Conservation (phyloP, 2,797 vertebrate species). For the Pelodytes ibericus region DNA sequence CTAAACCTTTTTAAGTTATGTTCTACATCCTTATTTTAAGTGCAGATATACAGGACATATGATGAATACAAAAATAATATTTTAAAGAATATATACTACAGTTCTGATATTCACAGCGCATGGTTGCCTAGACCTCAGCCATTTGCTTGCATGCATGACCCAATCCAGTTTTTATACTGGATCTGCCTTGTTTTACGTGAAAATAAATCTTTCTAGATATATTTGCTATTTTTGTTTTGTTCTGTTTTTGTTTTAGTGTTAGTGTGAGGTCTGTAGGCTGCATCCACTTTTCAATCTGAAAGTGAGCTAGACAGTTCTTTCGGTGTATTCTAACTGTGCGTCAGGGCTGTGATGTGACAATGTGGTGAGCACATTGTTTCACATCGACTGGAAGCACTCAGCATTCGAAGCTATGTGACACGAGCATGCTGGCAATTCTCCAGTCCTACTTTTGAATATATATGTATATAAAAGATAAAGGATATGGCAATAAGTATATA, state of each 20-base stretch:
- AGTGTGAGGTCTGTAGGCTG: slow-evolving; percentile 74
- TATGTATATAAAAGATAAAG: slow-evolving; percentile 59
- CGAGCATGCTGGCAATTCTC: slow-evolving; percentile 79
- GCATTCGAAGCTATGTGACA: slow-evolving; percentile 79
- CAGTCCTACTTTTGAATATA: slow-evolving; percentile 75
- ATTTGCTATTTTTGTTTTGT: slow-evolving; percentile 37
- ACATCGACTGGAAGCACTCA: slow-evolving; percentile 85
- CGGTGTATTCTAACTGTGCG: slow-evolving; percentile 70
- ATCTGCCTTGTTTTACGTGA: slow-evolving; percentile 67
- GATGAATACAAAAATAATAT: not conserved
- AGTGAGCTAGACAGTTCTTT: slow-evolving; percentile 68
- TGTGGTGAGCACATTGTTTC: slow-evolving; percentile 80
- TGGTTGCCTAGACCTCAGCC: slow-evolving; percentile 69
- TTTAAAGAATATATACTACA: slow-evolving; percentile 16
- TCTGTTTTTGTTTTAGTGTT: slow-evolving; percentile 68
- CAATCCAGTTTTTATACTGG: slow-evolving; percentile 69
- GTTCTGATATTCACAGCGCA: slow-evolving; percentile 64
- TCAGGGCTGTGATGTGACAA: slow-evolving; percentile 82
- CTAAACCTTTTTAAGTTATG: slow-evolving; percentile 36
- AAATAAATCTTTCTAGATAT: slow-evolving; percentile 61
- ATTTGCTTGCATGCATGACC: slow-evolving; percentile 84
- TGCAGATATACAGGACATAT: slow-evolving; percentile 31
- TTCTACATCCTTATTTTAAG: slow-evolving; percentile 34
- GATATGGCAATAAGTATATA: slow-evolving; percentile 42
- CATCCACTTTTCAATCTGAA: slow-evolving; percentile 73